A percentile compares a stretch with the other conserved stretches of the same genome.
phyloP scores from a whole-genome alignment of 2,888 invertebrate species.

The Epinotia bilunana region DNA sequence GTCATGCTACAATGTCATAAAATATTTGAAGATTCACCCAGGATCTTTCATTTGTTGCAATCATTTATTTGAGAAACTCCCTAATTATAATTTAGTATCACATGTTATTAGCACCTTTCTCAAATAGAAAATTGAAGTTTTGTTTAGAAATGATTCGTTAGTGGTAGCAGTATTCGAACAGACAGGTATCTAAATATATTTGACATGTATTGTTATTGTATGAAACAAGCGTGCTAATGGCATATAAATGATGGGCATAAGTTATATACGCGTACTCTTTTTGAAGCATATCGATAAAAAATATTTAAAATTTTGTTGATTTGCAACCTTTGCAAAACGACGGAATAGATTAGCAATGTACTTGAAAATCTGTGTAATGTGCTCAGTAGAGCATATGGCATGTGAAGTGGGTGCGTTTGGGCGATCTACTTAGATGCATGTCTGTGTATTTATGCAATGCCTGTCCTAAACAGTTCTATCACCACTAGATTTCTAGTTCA shows the following conservation, averaged over 20 bases:
- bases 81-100: background rate
- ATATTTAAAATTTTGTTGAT: too few relatives aligned
- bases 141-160: background rate
- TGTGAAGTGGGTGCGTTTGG: background rate
- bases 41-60: background rate
- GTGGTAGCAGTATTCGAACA: constrained; percentile 15
- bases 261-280: too few relatives aligned
- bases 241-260: too few relatives aligned
- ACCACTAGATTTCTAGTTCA: background rate
- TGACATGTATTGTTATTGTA: background rate
- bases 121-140: constrained; percentile 2
- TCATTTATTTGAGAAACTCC: constrained; percentile 5
- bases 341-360: too few relatives aligned
- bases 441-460: background rate
- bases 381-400: background rate
- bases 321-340: too few relatives aligned
- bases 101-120: background rate
- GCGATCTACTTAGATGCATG: background rate
- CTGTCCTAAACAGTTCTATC: background rate
- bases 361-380: too few relatives aligned
- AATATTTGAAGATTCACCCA: constrained; percentile 27
- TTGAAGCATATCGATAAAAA: too few relatives aligned
- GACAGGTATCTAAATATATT: background rate
- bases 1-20: background rate
- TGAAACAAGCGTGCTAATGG: background rate